These are phyloP conservation scores for Myxocyprinus asiaticus DNA, from an alignment of 2,113 vertebrate genomes.

Conservation along the genomic window DNA sequence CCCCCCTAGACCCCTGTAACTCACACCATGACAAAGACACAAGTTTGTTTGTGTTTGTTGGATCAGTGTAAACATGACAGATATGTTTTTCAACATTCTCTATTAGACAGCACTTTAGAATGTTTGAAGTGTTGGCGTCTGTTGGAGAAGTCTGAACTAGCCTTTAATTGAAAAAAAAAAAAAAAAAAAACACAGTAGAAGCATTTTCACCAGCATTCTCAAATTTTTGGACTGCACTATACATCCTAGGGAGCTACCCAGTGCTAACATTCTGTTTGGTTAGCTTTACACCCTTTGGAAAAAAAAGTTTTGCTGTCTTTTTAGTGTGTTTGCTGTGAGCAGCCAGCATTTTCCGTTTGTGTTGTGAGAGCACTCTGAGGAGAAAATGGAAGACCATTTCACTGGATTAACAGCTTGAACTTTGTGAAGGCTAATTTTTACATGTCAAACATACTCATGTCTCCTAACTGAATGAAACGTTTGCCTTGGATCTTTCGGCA, in stretches of 20 bases:
- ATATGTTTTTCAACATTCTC: no score
- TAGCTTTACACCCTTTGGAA: slow-evolving; percentile 1
- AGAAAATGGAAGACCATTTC: background rate
- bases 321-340: slow-evolving; percentile 1
- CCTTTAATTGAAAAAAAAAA: no score
- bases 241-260: background rate
- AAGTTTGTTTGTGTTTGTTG: no score
- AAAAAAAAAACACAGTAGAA: no score
- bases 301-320: slow-evolving; percentile 3
- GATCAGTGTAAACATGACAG: no score
- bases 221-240: background rate
- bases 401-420: slow-evolving; percentile 12
- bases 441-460: background rate
- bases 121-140: no score
- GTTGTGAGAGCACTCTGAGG: background rate
- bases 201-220: no score
- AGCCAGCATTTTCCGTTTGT: background rate
- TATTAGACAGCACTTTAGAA: no score
- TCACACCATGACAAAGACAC: no score
- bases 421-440: background rate
- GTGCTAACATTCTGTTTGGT: background rate
- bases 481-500: no score
- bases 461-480: slow-evolving; percentile 10
- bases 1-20: no score
- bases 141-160: no score